Base-by-base conservation (phyloP, 2,797 vertebrate species). In the Lepus oiostolus region DNA sequence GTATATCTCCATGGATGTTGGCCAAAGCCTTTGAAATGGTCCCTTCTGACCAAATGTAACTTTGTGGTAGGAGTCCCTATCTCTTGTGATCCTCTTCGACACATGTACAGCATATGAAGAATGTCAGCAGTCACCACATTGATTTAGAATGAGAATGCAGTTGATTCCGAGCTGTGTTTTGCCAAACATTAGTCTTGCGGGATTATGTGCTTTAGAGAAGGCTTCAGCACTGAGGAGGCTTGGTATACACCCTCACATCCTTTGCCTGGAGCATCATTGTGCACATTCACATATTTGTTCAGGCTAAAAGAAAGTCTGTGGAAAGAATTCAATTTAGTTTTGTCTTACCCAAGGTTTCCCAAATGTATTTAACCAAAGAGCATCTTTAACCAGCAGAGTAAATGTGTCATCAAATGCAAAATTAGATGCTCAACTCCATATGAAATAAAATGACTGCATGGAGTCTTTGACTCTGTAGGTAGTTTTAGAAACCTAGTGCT, bases 311-410 rank as follows among this genome's bases (percentile, higher is more conserved):
- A 85, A 90, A 38, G 77, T 24, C 35, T 72, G 1, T 58, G 32
- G 35, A 67, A 87, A 58, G 58, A 75, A 12, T 28, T 58, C 50
- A 47, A 4, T 79, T 93, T 50, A 47, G 32, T 13, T 95, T 75
- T 81, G 4, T 42, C 75, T 90, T 79, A 32, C 42, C 4, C 50
- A 79, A n/a, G 83, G 2, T 95, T 94, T 97, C 94, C 85, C 90
- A 92, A 28, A 96, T 87, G 22, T 79, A 21, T 87, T 91, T 85
- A 76, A 28, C 12, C 42, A 83, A 28, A 82, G 2, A 30, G 28
- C 17, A 90, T 28, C 32, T 70, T 90, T 75, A 65, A 80, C 38
- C 12, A 24, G 7, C 22, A 67, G 7, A 10, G 4, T 4, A 67
- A 60, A 65, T 54, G n/a, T 76, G 67, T 92, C 60, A n/a, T 32